Base-by-base conservation (phyloP, 2,888 invertebrate species). In the Frankliniella intonsa region DNA sequence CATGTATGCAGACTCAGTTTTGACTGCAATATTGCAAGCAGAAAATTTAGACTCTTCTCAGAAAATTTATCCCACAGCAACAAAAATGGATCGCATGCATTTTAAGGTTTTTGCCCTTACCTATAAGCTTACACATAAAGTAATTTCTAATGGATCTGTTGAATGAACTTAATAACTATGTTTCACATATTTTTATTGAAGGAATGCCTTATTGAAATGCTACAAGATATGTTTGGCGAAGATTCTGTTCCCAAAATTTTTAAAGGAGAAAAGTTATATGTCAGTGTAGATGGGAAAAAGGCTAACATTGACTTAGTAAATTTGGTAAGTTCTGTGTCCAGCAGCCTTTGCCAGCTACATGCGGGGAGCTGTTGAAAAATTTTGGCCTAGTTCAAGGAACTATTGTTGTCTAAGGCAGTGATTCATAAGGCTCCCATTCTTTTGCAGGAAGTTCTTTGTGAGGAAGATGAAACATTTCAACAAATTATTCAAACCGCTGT, bases 1-100 rank as follows among this genome's bases (percentile, higher is more conserved):
- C 89, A 98, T 99, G 97, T 99, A 94, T 89, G 98, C 99, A 50
- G 99, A 99, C 90, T 95, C 98, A 50, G 94, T 97, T 50, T 90
- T 98, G 82, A 95, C 96, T 0, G 96, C 94, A 80, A 90, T 98
- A 69, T 90, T 99, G 85, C 94, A 95, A 87, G 96, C 96, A 0
- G 94, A 95, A 87, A 88, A 92, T 85, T 89, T 93, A 81, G 92
- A 92, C 81, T 90, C 90, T 0, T 90, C 91, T 50, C 90, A 92
- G 1, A 92, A 92, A 85, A 90, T 91, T 82, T 88, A 91, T 27
- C 89, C 91, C 0, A 88, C 91, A 0, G 90, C 91, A 62, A 90
- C 91, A 55, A 95, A 95, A 87, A 93, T 97, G 82, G 97, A 97
- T 88, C 90, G 94, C 80, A 95, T 95, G 90, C 97, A 97, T 88